Evolutionary conservation across 2,113 vertebrate genomes (phyloP), one percentile per base, ranked within the genome.

Genomic region (Agelaius tricolor): DNA sequence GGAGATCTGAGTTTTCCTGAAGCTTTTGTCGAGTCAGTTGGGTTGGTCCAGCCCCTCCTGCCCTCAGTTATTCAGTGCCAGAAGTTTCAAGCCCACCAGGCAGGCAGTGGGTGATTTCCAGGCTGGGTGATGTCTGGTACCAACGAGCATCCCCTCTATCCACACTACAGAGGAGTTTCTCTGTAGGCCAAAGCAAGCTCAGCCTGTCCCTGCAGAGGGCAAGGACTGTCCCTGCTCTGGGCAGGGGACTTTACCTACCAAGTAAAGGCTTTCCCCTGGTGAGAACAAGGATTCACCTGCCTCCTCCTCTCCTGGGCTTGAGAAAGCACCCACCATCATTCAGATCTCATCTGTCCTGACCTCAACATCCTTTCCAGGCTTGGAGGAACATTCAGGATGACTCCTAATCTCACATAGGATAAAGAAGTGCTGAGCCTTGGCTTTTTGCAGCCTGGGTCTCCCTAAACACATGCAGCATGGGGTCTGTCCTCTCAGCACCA

Each of bases 391-490:
- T 15, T 79, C 3, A 1, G 54, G 23, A 20, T 72, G 44, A 31
- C 66, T 93, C 35, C 65, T 37, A 33, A 57, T 28, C 33, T 62
- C 52, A 39, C 3, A 0, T 0, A 57, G 44, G n/a, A 46, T 47
- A 30, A 81, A 86, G 39, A 67, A 30, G 33, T 24, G 44, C 65
- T 84, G 51, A 78, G 39, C 71, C 31, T 55, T 41, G 73, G 39
- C 66, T 86, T 84, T 77, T 31, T 76, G 35, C 43, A 91, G 46
- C 39, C 63, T 51, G 41, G 2, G 2, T 55, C 24, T 73, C 46
- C 46, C 41, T 61, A 22, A 19, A 54, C 9, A 24, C 27, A 10
- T 0, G 0, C 62, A 65, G 71, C 9, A 1, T n/a, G 21, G 10
- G 13, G 20, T 47, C 65, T 62, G 27, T 77, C 65, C 44, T 74